A percentile compares a stretch with the other conserved stretches of the same genome.
phyloP scores from a whole-genome alignment of 1,140 invertebrate genomes.

The Cherax destructor region DNA sequence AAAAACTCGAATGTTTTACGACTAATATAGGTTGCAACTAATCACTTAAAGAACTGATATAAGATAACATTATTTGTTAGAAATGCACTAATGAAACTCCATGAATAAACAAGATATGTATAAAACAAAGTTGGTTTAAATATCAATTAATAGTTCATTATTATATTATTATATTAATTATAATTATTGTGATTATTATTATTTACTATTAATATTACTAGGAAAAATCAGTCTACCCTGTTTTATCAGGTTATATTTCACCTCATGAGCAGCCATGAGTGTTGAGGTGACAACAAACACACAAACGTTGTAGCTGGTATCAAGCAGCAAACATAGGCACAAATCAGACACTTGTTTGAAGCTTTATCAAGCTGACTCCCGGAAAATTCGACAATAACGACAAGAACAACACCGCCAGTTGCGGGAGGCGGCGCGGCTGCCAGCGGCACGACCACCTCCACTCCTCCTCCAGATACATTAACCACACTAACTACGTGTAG shows the following conservation, averaged over 20 bases:
- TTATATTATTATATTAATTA: no score
- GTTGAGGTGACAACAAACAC: not conserved
- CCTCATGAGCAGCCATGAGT: not conserved
- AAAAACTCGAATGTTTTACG: no score
- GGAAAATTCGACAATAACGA: slow-evolving; percentile 61
- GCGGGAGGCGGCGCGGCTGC: slow-evolving; percentile 28
- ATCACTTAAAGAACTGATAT: no score
- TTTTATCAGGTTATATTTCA: not conserved
- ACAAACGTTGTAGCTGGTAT: not conserved
- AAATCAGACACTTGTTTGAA: slow-evolving; percentile 37
- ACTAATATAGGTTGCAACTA: no score
- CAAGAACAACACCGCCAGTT: slow-evolving; percentile 38
- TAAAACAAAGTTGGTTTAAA: no score
- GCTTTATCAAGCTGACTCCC: not conserved
- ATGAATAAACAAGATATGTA: no score
- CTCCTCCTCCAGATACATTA: not conserved
- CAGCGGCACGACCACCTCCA: slow-evolving; percentile 20
- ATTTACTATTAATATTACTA: no score
- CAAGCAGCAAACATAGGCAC: slow-evolving; percentile 5
- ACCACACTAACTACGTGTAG: not conserved
- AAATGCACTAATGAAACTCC: no score
- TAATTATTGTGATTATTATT: no score
- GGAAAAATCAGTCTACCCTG: no score
- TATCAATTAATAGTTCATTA: no score
- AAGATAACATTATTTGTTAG: no score